Conservation (phyloP, 2,888 invertebrate species). For the Rhingia campestris region DNA sequence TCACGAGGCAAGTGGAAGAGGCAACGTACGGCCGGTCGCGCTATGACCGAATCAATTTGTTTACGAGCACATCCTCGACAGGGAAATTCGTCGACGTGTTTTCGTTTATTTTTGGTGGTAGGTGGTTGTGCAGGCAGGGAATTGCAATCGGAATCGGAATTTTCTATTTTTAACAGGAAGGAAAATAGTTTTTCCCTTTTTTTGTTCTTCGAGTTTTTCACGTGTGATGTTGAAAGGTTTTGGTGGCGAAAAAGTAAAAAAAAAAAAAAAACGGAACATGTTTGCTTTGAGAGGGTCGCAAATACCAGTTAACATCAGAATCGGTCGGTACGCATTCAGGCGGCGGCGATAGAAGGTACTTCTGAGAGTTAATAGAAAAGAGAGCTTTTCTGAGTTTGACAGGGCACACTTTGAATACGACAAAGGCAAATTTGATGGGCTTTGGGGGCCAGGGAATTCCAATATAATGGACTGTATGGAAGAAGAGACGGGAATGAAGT, state of each 20-base stretch:
- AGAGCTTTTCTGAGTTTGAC: constrained; percentile 17
- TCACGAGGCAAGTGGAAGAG: constrained; percentile 1
- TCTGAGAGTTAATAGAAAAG: constrained; percentile 47
- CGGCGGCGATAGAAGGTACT: constrained; percentile 11
- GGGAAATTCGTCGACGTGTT: constrained; percentile 60
- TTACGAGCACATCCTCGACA: constrained; percentile 41
- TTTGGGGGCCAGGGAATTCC: constrained; percentile 2
- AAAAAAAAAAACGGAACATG: constrained; percentile 6
- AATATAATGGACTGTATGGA: background rate
- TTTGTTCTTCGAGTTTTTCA: constrained; percentile 8
- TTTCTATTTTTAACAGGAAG: constrained; percentile 50
- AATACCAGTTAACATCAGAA: background rate
- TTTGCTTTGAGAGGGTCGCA: background rate
- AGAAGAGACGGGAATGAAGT: background rate
- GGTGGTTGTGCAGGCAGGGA: background rate
- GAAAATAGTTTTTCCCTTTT: constrained; percentile 44
- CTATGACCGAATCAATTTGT: constrained; percentile 61
- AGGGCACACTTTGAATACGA: constrained; percentile 20
- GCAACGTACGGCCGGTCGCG: constrained; percentile 12
- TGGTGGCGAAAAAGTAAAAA: background rate
- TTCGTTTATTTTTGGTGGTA: background rate
- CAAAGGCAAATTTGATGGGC: constrained; percentile 14
- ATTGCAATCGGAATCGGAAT: background rate
- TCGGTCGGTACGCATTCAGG: constrained; percentile 2
- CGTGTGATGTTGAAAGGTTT: constrained; percentile 23